Conservation (phyloP, 2,797 vertebrate species). For the Mus minutoides region DNA sequence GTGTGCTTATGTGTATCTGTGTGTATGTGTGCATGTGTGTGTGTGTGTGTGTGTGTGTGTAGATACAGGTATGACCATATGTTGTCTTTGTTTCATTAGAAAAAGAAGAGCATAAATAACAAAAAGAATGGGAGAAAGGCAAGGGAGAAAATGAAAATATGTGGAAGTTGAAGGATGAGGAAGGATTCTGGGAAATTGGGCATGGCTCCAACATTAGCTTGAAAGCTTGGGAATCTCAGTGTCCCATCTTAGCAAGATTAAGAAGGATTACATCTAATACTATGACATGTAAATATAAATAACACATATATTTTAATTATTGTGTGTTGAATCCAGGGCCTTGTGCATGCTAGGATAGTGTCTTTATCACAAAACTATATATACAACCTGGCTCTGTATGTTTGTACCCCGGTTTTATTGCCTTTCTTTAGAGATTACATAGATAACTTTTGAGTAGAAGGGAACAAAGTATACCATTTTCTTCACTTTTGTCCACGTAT, state of each 20-base stretch:
- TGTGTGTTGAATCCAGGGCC: background rate
- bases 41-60: background rate
- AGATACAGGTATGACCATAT: background rate
- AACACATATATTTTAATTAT: background rate
- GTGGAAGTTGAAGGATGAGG: background rate
- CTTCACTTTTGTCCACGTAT: background rate
- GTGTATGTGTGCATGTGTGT: background rate
- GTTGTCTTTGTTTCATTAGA: background rate
- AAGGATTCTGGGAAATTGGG: background rate
- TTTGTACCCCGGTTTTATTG: background rate
- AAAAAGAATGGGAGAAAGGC: background rate
- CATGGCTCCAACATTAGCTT: background rate
- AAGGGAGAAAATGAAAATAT: no score
- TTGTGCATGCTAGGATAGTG: background rate
- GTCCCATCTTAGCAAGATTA: background rate
- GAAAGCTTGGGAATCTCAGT: background rate
- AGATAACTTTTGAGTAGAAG: background rate
- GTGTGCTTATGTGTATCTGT: background rate
- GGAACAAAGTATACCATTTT: background rate
- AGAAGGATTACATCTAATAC: background rate
- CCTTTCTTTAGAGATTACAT: background rate
- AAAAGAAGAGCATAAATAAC: background rate
- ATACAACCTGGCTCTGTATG: background rate
- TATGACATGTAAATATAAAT: background rate
- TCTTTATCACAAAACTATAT: background rate